Evolutionary conservation across 2,113 vertebrate genomes (phyloP).

Genomic region (Potamarius usumacintae): DNA sequence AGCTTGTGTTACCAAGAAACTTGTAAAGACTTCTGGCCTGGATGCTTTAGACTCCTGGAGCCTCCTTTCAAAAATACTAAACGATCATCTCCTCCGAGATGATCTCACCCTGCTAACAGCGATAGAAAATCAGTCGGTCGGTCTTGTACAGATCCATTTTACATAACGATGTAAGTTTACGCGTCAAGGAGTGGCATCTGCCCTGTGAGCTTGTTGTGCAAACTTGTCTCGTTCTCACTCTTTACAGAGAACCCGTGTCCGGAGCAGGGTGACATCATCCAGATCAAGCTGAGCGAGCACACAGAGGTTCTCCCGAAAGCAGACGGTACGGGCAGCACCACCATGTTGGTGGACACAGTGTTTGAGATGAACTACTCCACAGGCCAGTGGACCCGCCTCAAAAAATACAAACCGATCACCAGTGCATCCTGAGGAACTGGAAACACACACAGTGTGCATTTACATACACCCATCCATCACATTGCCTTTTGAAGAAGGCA

Average conservation of each 20-base stretch:
- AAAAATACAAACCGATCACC: constrained; percentile 99
- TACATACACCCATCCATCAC: not conserved
- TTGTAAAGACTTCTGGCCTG: not conserved
- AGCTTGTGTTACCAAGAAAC: not conserved
- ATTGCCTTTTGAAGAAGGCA: constrained; percentile 11
- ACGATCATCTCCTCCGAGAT: not conserved
- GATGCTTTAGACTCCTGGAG: not conserved
- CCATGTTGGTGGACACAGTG: constrained; percentile 97
- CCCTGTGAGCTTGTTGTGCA: not conserved
- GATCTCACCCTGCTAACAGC: not conserved
- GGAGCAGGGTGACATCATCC: constrained; percentile 97
- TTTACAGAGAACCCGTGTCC: constrained; percentile 95
- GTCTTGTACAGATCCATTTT: not conserved
- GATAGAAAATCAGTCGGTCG: not conserved
- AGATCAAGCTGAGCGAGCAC: constrained; percentile 98
- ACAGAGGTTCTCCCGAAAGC: constrained; percentile 92
- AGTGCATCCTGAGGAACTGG: constrained; percentile 81
- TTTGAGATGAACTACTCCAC: constrained; percentile 99
- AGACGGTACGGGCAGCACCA: constrained; percentile 96
- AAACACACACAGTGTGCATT: not conserved
- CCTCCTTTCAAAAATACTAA: not conserved
- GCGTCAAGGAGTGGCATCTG: not conserved
- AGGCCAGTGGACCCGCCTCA: constrained; percentile 98
- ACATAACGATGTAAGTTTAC: not conserved
- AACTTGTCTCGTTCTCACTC: constrained; percentile 28